Conservation (phyloP, 2,797 vertebrate species). For the Etheostoma perlongum region DNA sequence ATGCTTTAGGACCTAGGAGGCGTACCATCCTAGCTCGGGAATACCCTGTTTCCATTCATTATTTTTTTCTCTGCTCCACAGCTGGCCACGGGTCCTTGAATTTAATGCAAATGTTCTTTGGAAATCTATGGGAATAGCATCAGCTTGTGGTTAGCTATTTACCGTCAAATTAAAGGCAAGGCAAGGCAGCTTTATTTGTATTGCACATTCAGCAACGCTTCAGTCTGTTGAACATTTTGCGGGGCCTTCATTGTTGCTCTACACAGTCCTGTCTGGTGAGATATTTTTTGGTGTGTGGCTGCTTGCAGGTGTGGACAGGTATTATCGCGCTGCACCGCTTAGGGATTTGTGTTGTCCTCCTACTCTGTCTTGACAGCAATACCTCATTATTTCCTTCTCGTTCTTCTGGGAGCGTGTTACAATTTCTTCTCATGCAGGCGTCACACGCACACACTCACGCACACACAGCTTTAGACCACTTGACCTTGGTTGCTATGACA, state of each 20-base stretch:
- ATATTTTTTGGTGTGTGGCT: conserved; percentile 21
- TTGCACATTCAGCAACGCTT: background rate
- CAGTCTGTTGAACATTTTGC: conserved; percentile 13
- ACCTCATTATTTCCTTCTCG: conserved; percentile 77
- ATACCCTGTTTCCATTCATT: background rate
- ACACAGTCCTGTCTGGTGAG: conserved; percentile 16
- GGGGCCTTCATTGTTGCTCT: conserved; percentile 30
- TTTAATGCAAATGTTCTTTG: conserved; percentile 13
- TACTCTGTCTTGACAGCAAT: conserved; percentile 64
- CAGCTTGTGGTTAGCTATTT: background rate
- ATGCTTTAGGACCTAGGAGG: background rate
- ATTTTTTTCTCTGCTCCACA: conserved; percentile 1
- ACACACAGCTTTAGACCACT: conserved; percentile 71
- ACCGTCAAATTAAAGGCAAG: background rate
- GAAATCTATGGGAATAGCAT: background rate
- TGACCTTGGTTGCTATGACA: conserved; percentile 86
- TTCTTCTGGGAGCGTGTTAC: conserved; percentile 66
- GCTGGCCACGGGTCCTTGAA: conserved; percentile 1
- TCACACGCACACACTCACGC: background rate
- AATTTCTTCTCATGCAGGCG: conserved; percentile 45
- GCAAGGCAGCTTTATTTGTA: too few species aligned
- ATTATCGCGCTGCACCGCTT: conserved; percentile 24
- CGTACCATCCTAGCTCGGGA: background rate
- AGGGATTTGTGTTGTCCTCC: conserved; percentile 59
- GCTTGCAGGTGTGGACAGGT: conserved; percentile 39